phyloP scores from a whole-genome alignment of 2,888 invertebrate genomes.

The Apamea epomidion region DNA sequence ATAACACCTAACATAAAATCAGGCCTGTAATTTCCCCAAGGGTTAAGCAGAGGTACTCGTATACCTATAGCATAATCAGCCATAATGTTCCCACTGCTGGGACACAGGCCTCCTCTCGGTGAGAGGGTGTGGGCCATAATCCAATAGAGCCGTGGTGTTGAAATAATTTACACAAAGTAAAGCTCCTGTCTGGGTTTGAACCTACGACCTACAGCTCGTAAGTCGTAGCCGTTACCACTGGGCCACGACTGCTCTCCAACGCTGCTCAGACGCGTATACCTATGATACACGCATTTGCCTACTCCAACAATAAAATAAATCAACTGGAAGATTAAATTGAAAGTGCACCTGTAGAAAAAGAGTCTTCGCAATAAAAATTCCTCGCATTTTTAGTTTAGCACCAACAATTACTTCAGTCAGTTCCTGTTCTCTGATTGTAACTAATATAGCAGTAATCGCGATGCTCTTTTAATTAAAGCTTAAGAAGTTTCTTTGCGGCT shows the following conservation, averaged over 20 bases:
- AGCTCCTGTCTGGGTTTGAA: too few species aligned
- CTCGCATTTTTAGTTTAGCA: constrained; percentile 26
- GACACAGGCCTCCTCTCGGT: too few species aligned
- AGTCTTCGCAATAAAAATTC: constrained; percentile 15
- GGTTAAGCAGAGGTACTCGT: neutral
- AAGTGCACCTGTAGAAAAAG: constrained; percentile 2
- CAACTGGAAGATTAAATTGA: constrained; percentile 12
- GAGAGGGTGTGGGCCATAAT: too few species aligned
- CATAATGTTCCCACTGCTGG: too few species aligned
- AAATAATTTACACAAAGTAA: too few species aligned
- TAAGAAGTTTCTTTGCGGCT: constrained; percentile 82
- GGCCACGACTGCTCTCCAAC: too few species aligned
- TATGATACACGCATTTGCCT: neutral
- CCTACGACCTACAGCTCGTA: too few species aligned
- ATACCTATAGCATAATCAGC: neutral
- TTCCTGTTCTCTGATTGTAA: constrained; percentile 77
- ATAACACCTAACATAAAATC: neutral
- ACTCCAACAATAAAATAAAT: neutral
- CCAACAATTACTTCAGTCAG: constrained; percentile 59
- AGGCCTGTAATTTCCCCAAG: neutral
- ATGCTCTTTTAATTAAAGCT: constrained; percentile 85
- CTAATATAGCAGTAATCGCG: constrained; percentile 84
- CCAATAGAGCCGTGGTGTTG: too few species aligned
- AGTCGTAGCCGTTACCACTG: too few species aligned
- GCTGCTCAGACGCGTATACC: too few species aligned